These are phyloP conservation scores for Lissonota sp. DNA, from an alignment of 2,888 invertebrate species.

Conservation along the genomic window DNA sequence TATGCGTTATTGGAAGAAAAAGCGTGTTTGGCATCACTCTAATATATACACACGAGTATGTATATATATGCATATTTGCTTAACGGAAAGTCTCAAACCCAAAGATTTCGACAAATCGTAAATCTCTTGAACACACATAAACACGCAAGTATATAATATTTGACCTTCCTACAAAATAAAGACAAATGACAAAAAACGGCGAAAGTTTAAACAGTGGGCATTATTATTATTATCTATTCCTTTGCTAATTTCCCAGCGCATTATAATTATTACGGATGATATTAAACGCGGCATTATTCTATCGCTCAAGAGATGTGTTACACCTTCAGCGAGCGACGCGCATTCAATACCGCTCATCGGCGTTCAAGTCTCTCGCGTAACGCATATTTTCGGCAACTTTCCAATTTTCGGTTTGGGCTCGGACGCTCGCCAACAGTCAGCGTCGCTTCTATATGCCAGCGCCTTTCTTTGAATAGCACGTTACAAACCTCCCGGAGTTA, in stretches of 20 bases:
- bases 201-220: slow-evolving; percentile 1
- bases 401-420: slow-evolving; percentile 45
- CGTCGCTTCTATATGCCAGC: too few relatives aligned
- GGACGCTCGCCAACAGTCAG: too few relatives aligned
- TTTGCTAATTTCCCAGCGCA: background rate
- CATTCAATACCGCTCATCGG: too few relatives aligned
- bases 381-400: slow-evolving; percentile 51
- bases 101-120: slow-evolving; percentile 26
- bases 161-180: background rate
- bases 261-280: slow-evolving; percentile 1
- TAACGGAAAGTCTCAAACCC: slow-evolving; percentile 48
- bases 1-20: too few relatives aligned
- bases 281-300: slow-evolving; percentile 7
- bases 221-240: slow-evolving; percentile 1
- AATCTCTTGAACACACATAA: slow-evolving; percentile 30
- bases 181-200: slow-evolving; percentile 6
- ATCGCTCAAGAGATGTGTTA: background rate
- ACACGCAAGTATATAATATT: background rate
- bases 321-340: too few relatives aligned
- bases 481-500: too few relatives aligned
- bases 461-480: too few relatives aligned
- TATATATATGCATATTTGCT: slow-evolving; percentile 38
- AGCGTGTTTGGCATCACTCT: too few relatives aligned
- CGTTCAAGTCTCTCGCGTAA: too few relatives aligned
- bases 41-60: background rate